These are phyloP conservation scores for Steinernema carpocapsae DNA, from an alignment of 2,888 invertebrate genomes.

Conservation along the genomic window DNA sequence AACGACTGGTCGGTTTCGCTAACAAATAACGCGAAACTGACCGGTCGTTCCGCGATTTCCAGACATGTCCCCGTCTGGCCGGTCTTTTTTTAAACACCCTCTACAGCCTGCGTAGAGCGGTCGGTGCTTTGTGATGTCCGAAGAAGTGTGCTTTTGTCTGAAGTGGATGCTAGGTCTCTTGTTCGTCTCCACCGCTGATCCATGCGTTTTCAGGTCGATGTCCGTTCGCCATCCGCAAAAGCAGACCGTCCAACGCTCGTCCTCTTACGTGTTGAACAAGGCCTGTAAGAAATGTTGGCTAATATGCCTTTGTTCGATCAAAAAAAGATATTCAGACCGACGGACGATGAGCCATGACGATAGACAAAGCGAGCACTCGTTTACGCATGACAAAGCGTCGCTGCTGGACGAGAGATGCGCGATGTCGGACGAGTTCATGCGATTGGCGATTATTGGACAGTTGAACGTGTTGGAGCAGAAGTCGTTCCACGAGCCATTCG, in stretches of 20 bases:
- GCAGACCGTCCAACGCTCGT: background rate
- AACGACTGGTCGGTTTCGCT: no score
- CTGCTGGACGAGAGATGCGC: conserved; percentile 20
- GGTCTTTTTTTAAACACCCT: no score
- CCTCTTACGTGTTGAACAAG: conserved; percentile 19
- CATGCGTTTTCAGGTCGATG: conserved; percentile 15
- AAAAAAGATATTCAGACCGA: conserved; percentile 27
- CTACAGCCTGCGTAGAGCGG: no score
- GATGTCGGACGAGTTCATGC: conserved; percentile 19
- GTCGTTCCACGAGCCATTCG: conserved; percentile 75
- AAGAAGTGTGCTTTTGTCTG: no score
- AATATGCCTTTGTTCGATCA: background rate
- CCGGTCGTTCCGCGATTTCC: no score
- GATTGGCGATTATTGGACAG: conserved; percentile 40
- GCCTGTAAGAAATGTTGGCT: conserved; percentile 29
- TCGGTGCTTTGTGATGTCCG: no score
- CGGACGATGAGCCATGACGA: conserved; percentile 10
- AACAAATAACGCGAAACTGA: no score
- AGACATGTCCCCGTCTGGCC: no score
- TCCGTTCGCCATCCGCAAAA: conserved; percentile 4
- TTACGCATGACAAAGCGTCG: background rate
- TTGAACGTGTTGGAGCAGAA: conserved; percentile 55
- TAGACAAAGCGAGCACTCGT: background rate
- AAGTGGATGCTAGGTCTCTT: no score
- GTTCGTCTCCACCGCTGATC: no score